Evolutionary conservation across 2,888 invertebrate species (phyloP), one percentile per base, ranked within the genome.

Genomic region (Didymodactylos carnosus): DNA sequence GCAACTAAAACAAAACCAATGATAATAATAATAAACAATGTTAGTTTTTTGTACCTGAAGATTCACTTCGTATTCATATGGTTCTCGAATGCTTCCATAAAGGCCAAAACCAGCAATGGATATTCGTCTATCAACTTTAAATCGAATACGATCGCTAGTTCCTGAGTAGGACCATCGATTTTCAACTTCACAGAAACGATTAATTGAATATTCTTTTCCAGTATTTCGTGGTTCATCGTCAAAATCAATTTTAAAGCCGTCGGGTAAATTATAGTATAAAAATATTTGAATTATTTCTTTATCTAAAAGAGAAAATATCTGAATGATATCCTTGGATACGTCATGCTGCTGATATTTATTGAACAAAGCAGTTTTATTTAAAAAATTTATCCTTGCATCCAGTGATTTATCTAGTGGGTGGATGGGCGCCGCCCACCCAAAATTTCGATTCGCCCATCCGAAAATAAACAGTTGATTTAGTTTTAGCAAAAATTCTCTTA

Each of bases 121-220:
- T 78, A 91, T 90, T 75, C 89, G 86, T 78, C 88, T 87, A 81
- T 91, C 90, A 1, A 90, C 90, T 40, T 88, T 88, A 81, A 91
- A 91, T 79, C 88, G 87, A 77, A 91, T 90, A 78, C 90, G 84
- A 81, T 91, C 91, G 72, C 89, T 88, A 0, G 90, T 89, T 6
- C 91, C 91, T 80, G 88, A 89, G 79, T 91, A 91, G 0, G 91
- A 91, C 91, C 91, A 91, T 75, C 90, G 85, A 39, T 88, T 88
- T 80, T 90, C 90, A 0, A 89, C 89, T 80, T 89, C 88, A 41
- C 88, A 88, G 82, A 91, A 91, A 75, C 88, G 84, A 75, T 88
- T 88, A 39, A 89, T 89, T 0, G 88, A 88, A 79, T 89, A 86
- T 80, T 91, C 90, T 79, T 89, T 89, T 86, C 90, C 88, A 77